These are phyloP conservation scores for Ariolimax columbianus DNA, from an alignment of 2,888 invertebrate genomes.

Conservation along the genomic window DNA sequence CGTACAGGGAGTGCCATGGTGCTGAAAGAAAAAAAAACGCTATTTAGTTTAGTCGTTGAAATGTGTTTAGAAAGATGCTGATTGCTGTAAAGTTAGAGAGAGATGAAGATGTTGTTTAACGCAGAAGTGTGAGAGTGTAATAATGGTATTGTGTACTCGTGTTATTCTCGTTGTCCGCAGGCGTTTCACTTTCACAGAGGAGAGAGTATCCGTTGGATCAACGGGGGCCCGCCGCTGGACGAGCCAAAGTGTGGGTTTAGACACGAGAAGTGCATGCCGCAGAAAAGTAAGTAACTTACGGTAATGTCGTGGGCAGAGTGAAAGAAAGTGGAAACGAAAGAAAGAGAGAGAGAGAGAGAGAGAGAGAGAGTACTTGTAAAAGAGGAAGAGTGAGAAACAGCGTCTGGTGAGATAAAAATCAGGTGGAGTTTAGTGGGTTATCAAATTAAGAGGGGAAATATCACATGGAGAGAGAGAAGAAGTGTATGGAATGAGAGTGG, in stretches of 20 bases:
- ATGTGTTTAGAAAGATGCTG: no score
- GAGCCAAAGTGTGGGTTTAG: slow-evolving; percentile 94
- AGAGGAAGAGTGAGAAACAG: neutral
- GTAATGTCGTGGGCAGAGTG: no score
- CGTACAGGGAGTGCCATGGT: no score
- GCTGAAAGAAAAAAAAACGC: no score
- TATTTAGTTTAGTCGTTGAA: no score
- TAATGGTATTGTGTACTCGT: neutral
- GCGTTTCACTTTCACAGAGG: slow-evolving; percentile 80
- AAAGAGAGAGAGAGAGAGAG: neutral
- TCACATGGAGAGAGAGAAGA: no score
- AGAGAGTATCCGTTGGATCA: slow-evolving; percentile 87
- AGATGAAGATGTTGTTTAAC: no score
- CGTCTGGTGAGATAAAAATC: no score
- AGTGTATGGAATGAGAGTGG: no score
- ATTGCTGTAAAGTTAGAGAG: no score
- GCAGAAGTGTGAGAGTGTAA: neutral
- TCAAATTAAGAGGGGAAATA: no score
- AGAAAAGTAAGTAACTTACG: slow-evolving; percentile 62
- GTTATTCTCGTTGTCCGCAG: neutral
- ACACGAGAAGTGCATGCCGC: slow-evolving; percentile 88
- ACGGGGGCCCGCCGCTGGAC: slow-evolving; percentile 87
- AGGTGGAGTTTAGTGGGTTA: no score
- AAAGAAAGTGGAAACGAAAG: neutral
- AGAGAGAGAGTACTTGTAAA: neutral